Evolutionary conservation across 2,113 vertebrate species (phyloP), one percentile per base, ranked within the genome.

Genomic region (Ochotona princeps): DNA sequence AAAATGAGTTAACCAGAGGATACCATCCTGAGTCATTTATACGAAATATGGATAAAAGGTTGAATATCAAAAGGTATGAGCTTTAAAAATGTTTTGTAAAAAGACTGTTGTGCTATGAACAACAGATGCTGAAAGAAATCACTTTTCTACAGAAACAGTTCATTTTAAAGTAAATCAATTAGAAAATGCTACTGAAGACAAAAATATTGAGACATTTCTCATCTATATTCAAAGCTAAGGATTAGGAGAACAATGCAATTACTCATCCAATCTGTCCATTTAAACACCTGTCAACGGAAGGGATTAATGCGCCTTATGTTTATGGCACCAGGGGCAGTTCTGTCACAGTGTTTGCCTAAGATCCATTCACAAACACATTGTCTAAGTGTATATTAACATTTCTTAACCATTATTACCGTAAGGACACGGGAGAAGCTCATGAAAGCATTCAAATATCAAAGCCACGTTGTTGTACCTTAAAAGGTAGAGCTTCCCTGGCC

Each of bases 201-300:
- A 93, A 97, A 97, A 97, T 96, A 98, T 96, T 32, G 51, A 96
- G 96, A 90, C 81, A 96, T 93, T 98, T 94, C 94, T 97, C 88
- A 97, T 97, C 97, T 95, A 88, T 95, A 97, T 98, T 98, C 97
- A 96, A 97, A 97, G 93, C 91, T 92, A 96, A 97, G 89, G 96
- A 98, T 98, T 98, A 97, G 93, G 61, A 97, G 35, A 97, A 91
- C 93, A 97, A 93, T 93, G 92, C 95, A 98, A 96, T 98, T 98
- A 97, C 95, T 98, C 97, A 97, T 96, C 70, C 95, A 98, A 96
- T 97, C 97, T 97, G 93, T 86, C 97, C 93, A 97, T 94, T 97
- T 98, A 97, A 96, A 93, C 97, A 98, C 96, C 85, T 93, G 97
- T 97, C 97, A 97, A 57, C 95, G 95, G 96, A 96, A 96, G 89